phyloP scores from a whole-genome alignment of 2,888 invertebrate genomes.

The Poecilus cupreus region DNA sequence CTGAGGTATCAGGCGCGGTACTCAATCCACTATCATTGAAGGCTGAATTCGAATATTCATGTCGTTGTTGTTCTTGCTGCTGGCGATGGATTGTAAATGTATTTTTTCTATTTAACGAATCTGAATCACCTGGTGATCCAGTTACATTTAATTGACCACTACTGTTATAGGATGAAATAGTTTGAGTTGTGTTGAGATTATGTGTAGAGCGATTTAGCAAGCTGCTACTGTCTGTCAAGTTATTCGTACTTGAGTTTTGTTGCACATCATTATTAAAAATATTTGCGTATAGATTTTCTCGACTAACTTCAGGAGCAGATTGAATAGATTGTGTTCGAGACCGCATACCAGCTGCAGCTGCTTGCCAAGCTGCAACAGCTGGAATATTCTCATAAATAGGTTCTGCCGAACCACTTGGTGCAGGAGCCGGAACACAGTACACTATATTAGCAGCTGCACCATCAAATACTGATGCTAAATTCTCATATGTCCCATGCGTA shows the following conservation, averaged over 20 bases:
- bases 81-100: conserved; percentile 42
- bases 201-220: conserved; percentile 63
- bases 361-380: conserved; percentile 74
- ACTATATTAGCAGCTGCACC: conserved; percentile 75
- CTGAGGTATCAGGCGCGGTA: conserved; percentile 61
- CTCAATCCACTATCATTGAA: conserved; percentile 60
- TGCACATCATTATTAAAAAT: conserved; percentile 43
- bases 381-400: conserved; percentile 90
- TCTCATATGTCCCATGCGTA: conserved; percentile 84
- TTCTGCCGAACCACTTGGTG: conserved; percentile 75
- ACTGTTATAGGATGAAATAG: conserved; percentile 61
- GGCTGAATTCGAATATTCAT: conserved; percentile 7
- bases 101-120: conserved; percentile 53
- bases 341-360: conserved; percentile 66
- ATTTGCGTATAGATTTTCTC: conserved; percentile 69
- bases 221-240: conserved; percentile 62
- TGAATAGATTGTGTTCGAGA: conserved; percentile 81
- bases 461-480: conserved; percentile 79
- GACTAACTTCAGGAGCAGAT: conserved; percentile 78
- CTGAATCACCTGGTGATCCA: conserved; percentile 33
- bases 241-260: conserved; percentile 61
- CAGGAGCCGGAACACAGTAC: conserved; percentile 77
- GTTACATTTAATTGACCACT: conserved; percentile 59
- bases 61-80: conserved; percentile 34
- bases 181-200: conserved; percentile 62